Evolutionary conservation across 2,797 vertebrate genomes (phyloP), one percentile per base, ranked within the genome.

Genomic region (Chaetophractus vellerosus): DNA sequence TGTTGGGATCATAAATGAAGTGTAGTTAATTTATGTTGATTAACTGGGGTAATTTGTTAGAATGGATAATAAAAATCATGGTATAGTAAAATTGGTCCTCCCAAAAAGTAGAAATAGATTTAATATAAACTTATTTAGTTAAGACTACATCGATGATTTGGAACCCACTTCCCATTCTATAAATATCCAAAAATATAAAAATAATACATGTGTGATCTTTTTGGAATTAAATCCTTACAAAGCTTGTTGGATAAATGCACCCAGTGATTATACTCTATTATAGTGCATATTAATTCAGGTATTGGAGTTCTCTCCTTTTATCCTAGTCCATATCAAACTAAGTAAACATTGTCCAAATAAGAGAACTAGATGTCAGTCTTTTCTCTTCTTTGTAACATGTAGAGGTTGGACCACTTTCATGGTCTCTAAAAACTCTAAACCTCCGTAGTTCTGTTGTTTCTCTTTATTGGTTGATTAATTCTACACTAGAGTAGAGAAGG

Each of bases 211-310:
- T 79, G 12, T 68, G 10, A 14, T 84, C 71, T 76, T 71, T 96
- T 87, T 61, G 68, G 23, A 55, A 81, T 88, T 78, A 85, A 81
- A 74, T 6, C 10, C 63, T 84, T 84, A 36, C 6, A 57, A 95
- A 80, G 78, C 14, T 94, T 96, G 24, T 89, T 81, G 50, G 41
- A 11, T 68, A 85, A 71, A 50, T 89, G 59, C 2, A 91, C 6
- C 48, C 31, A 55, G 0, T 82, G 11, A 76, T 75, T 89, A 64
- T 74, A 41, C 50, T 75, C 28, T 75, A 69, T 93, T 92, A 92
- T 96, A 92, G 66, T 76, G 9, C 36, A 61, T 93, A 88, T 48
- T 90, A 85, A 90, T 88, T 92, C 2, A 80, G 66, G 41, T 78
- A 28, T 91, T 66, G 11, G 45, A 59, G 33, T 92, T 91, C 23